phyloP scores from a whole-genome alignment of 1,140 invertebrate genomes.

The Pinna nobilis region DNA sequence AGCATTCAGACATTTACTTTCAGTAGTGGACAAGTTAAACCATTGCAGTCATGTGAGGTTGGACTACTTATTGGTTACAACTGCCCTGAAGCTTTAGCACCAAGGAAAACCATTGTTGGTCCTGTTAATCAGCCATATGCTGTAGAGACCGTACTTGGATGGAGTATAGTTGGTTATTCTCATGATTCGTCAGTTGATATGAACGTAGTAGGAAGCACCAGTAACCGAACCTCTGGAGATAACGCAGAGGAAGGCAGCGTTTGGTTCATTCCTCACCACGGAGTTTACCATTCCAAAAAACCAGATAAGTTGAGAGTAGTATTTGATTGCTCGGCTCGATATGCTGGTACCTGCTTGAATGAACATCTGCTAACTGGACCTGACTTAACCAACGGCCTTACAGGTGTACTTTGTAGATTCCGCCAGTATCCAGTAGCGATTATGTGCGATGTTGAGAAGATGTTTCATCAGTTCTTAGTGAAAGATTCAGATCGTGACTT shows the following conservation, averaged over 20 bases:
- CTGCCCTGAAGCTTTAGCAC: constrained; percentile 30
- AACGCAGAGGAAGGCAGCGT: not conserved
- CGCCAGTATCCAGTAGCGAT: constrained; percentile 35
- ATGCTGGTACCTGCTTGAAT: constrained; percentile 37
- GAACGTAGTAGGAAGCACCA: not conserved
- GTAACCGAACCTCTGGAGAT: not conserved
- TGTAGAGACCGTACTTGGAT: constrained; percentile 37
- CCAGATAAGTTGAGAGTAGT: constrained; percentile 43
- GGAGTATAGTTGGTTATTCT: constrained; percentile 31
- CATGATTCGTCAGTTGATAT: not conserved
- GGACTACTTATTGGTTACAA: constrained; percentile 35
- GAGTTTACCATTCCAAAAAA: constrained; percentile 41
- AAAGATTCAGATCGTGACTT: constrained; percentile 22
- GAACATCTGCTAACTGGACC: constrained; percentile 44
- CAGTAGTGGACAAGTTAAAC: constrained; percentile 11
- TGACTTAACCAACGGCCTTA: constrained; percentile 47
- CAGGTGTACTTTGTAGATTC: constrained; percentile 40
- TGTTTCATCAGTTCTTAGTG: constrained; percentile 50
- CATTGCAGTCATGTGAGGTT: constrained; percentile 46
- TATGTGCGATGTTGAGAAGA: constrained; percentile 44
- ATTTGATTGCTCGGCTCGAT: constrained; percentile 43
- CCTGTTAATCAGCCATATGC: constrained; percentile 25
- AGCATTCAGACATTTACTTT: constrained; percentile 2
- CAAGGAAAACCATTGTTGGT: constrained; percentile 9
- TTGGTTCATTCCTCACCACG: constrained; percentile 50